Evolutionary conservation across 2,797 vertebrate genomes (phyloP).

Genomic region (Artibeus lituratus): DNA sequence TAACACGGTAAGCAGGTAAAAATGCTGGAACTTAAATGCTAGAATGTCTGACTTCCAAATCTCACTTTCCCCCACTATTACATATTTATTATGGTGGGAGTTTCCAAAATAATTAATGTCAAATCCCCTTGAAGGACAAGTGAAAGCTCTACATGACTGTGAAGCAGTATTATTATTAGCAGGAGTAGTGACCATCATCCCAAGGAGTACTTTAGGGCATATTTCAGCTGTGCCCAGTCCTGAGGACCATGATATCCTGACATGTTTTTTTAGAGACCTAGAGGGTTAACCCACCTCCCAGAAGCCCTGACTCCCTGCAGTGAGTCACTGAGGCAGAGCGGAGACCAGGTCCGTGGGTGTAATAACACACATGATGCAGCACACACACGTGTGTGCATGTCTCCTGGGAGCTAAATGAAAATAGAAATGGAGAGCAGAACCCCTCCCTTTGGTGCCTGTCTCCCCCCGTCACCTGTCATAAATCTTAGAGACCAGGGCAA

Average conservation of each 20-base stretch:
- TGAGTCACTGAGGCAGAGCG: conserved; percentile 11
- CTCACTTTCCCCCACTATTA: not conserved
- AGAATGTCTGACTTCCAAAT: not conserved
- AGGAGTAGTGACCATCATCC: not conserved
- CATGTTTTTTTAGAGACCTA: not conserved
- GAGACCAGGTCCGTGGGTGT: conserved; percentile 26
- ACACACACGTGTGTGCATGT: not conserved
- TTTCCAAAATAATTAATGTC: not conserved
- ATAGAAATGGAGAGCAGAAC: conserved; percentile 49
- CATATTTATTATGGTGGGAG: not conserved
- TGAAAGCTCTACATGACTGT: not conserved
- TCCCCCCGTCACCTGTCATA: conserved; percentile 39
- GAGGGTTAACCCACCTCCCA: conserved; percentile 34
- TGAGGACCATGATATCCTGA: not conserved
- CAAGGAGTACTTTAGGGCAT: not conserved
- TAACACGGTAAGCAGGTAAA: not conserved
- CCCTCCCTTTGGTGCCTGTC: conserved; percentile 8
- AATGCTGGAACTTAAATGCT: not conserved
- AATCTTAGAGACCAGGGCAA: conserved; percentile 12
- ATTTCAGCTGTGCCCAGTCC: not conserved
- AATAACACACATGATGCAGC: not conserved
- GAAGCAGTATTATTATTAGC: not conserved
- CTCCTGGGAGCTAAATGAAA: conserved; percentile 29
- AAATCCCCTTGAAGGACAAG: not conserved
- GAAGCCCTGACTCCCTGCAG: not conserved